Base-by-base conservation (phyloP, 2,113 vertebrate genomes). In the Campylomormyrus numenius region DNA sequence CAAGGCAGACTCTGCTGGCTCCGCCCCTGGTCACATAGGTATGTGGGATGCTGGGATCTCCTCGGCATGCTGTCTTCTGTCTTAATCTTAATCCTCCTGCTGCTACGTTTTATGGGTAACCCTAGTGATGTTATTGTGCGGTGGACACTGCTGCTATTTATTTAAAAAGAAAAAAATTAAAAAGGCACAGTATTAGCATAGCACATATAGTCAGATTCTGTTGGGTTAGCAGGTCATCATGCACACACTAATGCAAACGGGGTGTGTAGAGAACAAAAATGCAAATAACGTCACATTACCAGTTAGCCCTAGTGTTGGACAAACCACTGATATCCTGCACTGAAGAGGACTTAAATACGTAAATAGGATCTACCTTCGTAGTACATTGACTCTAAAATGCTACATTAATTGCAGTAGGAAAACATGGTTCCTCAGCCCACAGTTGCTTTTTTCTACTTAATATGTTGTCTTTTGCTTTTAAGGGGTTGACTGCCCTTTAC, bases 1-100 rank as follows among this genome's bases (percentile, higher is more conserved):
- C 93, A 94, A 94, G 94, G 92, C 83, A 48, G 89, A 48, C 87
- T 46, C 31, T 89, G 11, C 58, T 39, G 80, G 88, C 27, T 80
- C 91, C 85, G 91, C 90, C 92, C 92, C 86, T 90, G 91, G 83
- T 70, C 45, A 9, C 86, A 42, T 66, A 17, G 56, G n/a, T 15
- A 52, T 86, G 42, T 89, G 35, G 70, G 35, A 42, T 77, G 31
- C 70, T 42, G 35, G 70, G 11, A 56, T 84, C 11, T 15, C 35
- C 85, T 27, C 11, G 7, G 53, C 35, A 2, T 17, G 27, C 35
- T 8, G 8, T 31, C 7, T 19, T 84, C 42, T 19, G 10, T 35
- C 85, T 56, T 31, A 85, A 35, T 31, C 45, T 24, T 85, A 48
- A 46, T 85, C 46, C 24, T 46, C 2, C 52, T 53, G 52, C 46